Conservation (phyloP, 1,140 invertebrate genomes). For the Ctenoplectra terminalis region DNA sequence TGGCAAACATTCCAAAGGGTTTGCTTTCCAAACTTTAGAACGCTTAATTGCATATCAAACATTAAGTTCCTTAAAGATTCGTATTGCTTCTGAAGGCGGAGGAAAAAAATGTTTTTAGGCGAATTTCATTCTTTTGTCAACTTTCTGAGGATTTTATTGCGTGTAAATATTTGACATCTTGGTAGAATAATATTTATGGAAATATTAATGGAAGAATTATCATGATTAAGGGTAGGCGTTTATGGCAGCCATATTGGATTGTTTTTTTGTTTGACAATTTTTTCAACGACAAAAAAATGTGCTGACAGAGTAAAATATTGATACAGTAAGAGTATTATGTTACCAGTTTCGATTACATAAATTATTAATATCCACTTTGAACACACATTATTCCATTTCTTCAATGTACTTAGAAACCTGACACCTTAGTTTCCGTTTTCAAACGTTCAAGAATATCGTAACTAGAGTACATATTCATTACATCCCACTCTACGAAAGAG, state of each 20-base stretch:
- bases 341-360: neutral
- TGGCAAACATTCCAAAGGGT: neutral
- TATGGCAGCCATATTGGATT: no score
- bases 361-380: constrained; percentile 18
- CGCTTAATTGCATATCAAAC: neutral
- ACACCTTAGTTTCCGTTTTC: neutral
- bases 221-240: no score
- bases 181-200: no score
- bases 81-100: neutral
- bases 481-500: neutral
- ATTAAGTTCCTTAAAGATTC: neutral
- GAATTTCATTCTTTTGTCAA: no score
- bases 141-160: no score
- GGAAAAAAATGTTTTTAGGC: no score
- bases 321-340: constrained; percentile 2
- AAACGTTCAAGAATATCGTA: neutral
- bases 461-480: no score
- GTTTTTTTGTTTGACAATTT: no score
- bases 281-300: no score
- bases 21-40: neutral
- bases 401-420: neutral
- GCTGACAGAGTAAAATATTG: no score
- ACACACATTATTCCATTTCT: neutral
- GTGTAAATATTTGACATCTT: no score
- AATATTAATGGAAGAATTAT: no score